These are phyloP conservation scores for Sesia apiformis DNA, from an alignment of 2,888 invertebrate species.

Conservation along the genomic window DNA sequence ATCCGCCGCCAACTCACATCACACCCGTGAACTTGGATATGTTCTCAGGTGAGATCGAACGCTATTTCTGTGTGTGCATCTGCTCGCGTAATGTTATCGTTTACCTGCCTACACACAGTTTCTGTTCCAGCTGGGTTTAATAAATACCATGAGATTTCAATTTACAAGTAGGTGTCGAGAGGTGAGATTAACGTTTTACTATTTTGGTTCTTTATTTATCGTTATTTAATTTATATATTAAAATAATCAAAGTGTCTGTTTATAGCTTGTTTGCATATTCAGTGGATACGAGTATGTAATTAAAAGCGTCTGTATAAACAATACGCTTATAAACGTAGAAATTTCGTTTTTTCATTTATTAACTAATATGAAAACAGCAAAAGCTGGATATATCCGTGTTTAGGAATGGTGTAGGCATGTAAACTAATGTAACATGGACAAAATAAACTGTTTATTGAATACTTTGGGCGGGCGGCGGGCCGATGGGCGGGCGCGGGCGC, in stretches of 20 bases:
- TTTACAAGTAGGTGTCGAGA: neutral
- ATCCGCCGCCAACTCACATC: conserved; percentile 26
- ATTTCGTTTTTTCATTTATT: no score
- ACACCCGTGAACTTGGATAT: conserved; percentile 30
- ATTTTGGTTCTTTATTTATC: neutral
- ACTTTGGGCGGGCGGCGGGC: conserved; percentile 23
- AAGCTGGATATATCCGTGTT: conserved; percentile 17
- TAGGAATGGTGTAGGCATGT: conserved; percentile 19
- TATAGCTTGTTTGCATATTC: no score
- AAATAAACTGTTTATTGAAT: neutral
- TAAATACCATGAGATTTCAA: neutral
- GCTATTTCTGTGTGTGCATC: conserved; percentile 28
- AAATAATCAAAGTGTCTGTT: no score
- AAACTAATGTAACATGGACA: conserved; percentile 30
- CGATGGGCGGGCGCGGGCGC: conserved; percentile 22
- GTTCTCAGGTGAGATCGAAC: conserved; percentile 25
- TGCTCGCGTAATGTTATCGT: conserved; percentile 9
- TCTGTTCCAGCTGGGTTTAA: neutral
- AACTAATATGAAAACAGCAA: conserved; percentile 2
- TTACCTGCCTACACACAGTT: neutral
- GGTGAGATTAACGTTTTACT: neutral
- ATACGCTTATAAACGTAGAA: no score
- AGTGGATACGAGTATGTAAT: no score
- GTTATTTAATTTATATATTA: no score
- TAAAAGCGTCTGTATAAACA: no score